Conservation (phyloP, 2,888 invertebrate species). For the Apomyelois bistriatella region DNA sequence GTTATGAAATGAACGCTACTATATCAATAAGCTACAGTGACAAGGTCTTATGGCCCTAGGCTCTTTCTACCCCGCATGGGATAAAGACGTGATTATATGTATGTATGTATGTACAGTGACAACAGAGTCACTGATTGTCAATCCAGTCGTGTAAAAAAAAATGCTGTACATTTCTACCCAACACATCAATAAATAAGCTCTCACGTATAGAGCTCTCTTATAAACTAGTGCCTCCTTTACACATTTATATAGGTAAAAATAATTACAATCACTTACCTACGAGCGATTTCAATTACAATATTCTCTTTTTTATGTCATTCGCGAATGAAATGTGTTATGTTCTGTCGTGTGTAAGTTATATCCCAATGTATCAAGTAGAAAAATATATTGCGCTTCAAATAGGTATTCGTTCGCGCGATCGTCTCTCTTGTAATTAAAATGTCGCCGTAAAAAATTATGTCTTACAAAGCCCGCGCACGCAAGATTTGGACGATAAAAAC, state of each 20-base stretch:
- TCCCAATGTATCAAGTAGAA: conserved; percentile 8
- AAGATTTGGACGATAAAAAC: conserved; percentile 11
- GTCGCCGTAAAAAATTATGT: conserved; percentile 30
- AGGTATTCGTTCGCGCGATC: conserved; percentile 27
- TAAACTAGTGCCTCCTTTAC: conserved; percentile 3
- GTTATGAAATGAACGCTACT: too few species aligned
- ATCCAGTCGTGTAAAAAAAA: too few species aligned
- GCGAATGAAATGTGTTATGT: conserved; percentile 5
- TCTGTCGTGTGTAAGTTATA: conserved; percentile 9
- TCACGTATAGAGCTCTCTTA: background rate
- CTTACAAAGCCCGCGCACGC: conserved; percentile 2
- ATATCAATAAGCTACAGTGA: too few species aligned
- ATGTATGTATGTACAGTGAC: too few species aligned
- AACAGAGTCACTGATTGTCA: too few species aligned
- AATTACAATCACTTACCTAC: conserved; percentile 5
- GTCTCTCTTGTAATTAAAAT: conserved; percentile 32
- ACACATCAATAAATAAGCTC: background rate
- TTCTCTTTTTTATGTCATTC: conserved; percentile 1
- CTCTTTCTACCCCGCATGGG: too few species aligned
- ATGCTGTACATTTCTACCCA: too few species aligned
- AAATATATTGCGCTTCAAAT: conserved; percentile 40
- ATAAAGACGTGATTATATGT: too few species aligned
- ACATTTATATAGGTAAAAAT: background rate
- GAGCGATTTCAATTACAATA: conserved; percentile 9
- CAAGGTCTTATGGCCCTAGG: too few species aligned